Evolutionary conservation across 2,888 invertebrate species (phyloP).

Genomic region (Palloptera scutellata): DNA sequence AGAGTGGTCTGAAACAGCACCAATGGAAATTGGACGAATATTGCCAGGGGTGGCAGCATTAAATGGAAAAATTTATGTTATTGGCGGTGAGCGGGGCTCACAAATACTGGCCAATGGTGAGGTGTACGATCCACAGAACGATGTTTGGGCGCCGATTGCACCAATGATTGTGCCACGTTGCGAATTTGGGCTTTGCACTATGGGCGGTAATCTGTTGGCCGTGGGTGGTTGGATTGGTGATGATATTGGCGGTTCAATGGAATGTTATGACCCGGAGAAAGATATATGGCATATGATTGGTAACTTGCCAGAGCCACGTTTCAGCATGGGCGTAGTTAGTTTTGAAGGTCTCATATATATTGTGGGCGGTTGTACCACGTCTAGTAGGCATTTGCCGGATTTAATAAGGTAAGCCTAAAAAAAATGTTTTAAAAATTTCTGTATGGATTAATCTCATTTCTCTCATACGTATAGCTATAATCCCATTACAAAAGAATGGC

Average conservation of each 20-base stretch:
- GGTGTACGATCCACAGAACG: slow-evolving; percentile 77
- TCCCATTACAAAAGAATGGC: slow-evolving; percentile 84
- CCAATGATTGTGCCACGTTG: slow-evolving; percentile 86
- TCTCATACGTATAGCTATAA: slow-evolving; percentile 69
- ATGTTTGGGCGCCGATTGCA: slow-evolving; percentile 71
- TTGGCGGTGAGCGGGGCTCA: slow-evolving; percentile 91
- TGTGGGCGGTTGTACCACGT: slow-evolving; percentile 88
- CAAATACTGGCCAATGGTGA: slow-evolving; percentile 90
- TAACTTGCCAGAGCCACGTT: slow-evolving; percentile 83
- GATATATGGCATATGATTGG: slow-evolving; percentile 82
- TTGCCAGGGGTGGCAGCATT: slow-evolving; percentile 86
- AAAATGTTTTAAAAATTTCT: neutral
- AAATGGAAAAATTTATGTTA: slow-evolving; percentile 86
- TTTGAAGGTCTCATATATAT: slow-evolving; percentile 76
- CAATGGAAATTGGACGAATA: slow-evolving; percentile 85
- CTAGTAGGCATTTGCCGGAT: slow-evolving; percentile 81
- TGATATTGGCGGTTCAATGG: slow-evolving; percentile 88
- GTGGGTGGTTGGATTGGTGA: slow-evolving; percentile 95
- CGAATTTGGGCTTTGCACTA: slow-evolving; percentile 87
- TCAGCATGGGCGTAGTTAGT: slow-evolving; percentile 91
- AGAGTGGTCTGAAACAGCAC: slow-evolving; percentile 81
- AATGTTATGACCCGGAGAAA: slow-evolving; percentile 82
- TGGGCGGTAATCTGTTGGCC: slow-evolving; percentile 84
- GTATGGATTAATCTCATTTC: neutral
- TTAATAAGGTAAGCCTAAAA: slow-evolving; percentile 66